Evolutionary conservation across 2,113 vertebrate genomes (phyloP).

Genomic region (Sinosuthora webbiana): DNA sequence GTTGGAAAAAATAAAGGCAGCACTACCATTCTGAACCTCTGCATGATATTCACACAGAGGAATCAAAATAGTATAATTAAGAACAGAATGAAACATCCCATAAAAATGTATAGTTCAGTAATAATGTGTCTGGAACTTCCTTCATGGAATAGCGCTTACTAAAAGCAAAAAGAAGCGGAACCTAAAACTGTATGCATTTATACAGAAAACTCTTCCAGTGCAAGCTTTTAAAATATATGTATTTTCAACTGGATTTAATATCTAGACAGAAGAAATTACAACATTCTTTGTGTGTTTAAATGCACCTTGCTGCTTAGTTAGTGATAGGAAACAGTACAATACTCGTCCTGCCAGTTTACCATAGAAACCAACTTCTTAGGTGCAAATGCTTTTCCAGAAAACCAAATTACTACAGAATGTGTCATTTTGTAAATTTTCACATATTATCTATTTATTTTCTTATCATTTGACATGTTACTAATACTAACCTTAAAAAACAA

Average conservation of each 20-base stretch:
- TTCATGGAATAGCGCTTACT: background rate
- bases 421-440: background rate
- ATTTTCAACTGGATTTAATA: background rate
- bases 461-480: background rate
- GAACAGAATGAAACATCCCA: background rate
- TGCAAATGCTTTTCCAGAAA: background rate
- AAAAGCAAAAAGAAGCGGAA: background rate
- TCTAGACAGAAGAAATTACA: background rate
- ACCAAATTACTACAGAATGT: background rate
- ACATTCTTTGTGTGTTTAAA: background rate
- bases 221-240: accelerated
- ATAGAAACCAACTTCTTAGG: background rate
- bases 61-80: background rate
- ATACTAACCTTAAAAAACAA: background rate
- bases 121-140: background rate
- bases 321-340: background rate
- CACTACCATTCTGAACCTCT: background rate
- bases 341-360: background rate
- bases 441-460: background rate
- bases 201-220: background rate
- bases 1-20: background rate
- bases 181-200: background rate
- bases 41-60: background rate
- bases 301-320: background rate
- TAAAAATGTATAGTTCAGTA: background rate